phyloP scores from a whole-genome alignment of 2,797 vertebrate genomes.

The Smutsia gigantea region DNA sequence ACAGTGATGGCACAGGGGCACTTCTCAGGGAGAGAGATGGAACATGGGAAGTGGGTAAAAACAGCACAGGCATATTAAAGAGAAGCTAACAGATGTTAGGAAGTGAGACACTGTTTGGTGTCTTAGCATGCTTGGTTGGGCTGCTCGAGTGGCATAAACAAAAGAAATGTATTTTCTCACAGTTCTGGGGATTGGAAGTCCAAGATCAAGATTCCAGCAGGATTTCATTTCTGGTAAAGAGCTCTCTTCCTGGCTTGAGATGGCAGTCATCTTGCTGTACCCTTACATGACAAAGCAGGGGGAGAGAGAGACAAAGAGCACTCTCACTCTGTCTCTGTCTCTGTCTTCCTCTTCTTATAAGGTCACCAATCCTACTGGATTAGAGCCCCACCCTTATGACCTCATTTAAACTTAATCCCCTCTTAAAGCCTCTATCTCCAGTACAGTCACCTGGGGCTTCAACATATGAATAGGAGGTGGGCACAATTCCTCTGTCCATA shows the following conservation, averaged over 20 bases:
- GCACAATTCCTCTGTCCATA: background rate
- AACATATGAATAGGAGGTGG: background rate
- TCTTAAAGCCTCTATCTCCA: background rate
- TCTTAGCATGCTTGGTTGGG: background rate
- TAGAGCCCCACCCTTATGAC: background rate
- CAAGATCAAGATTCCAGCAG: background rate
- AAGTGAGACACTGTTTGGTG: conserved; percentile 24
- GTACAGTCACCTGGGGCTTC: conserved; percentile 23
- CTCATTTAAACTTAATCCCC: conserved; percentile 14
- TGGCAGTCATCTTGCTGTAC: background rate
- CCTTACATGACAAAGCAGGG: background rate
- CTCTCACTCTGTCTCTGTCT: background rate
- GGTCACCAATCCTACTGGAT: background rate
- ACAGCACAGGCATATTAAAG: conserved; percentile 24
- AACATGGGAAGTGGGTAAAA: background rate
- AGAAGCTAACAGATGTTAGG: conserved; percentile 23
- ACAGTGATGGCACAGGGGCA: background rate
- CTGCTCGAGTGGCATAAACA: background rate
- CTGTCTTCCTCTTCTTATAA: background rate
- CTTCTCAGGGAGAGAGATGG: background rate
- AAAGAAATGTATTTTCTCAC: conserved; percentile 32
- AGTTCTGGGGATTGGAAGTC: background rate
- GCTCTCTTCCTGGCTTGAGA: background rate
- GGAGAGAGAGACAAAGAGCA: background rate
- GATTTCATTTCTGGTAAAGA: background rate